A percentile compares a stretch with the other conserved stretches of the same genome.
phyloP scores from a whole-genome alignment of 2,888 invertebrate genomes.

The Phalera bucephala region DNA sequence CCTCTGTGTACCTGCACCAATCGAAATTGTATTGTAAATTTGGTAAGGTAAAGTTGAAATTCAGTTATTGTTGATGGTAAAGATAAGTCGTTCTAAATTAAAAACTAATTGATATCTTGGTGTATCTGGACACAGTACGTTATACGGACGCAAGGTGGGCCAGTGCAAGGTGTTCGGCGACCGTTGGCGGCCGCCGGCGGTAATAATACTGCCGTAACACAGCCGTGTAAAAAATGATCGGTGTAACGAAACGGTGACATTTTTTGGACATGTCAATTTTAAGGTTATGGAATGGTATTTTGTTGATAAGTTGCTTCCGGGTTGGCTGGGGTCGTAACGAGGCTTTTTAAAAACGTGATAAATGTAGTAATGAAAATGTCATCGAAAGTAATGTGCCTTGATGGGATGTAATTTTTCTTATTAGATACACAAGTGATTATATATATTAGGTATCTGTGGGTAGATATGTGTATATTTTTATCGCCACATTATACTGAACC shows the following conservation, averaged over 20 bases:
- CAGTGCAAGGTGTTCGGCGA: slow-evolving; percentile 73
- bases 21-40: slow-evolving; percentile 4
- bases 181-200: slow-evolving; percentile 62
- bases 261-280: slow-evolving; percentile 18
- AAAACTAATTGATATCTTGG: slow-evolving; percentile 64
- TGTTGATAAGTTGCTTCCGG: slow-evolving; percentile 23
- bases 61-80: too few species aligned
- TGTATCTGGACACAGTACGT: slow-evolving; percentile 59
- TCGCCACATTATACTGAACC: too few species aligned
- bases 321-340: too few species aligned
- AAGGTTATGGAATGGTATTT: background rate
- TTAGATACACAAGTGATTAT: too few species aligned
- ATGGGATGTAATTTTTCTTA: too few species aligned
- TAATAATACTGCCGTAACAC: slow-evolving; percentile 61
- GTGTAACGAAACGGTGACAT: slow-evolving; percentile 49
- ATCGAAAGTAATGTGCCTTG: too few species aligned
- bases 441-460: too few species aligned
- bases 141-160: slow-evolving; percentile 69
- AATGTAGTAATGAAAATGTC: background rate
- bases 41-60: background rate
- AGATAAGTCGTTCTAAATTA: slow-evolving; percentile 24
- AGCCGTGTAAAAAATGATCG: slow-evolving; percentile 72
- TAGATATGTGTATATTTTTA: too few species aligned
- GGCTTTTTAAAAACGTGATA: too few species aligned
- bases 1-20: slow-evolving; percentile 5